Conservation (phyloP, 2,797 vertebrate species). For the Microctenopoma steveboyesi region DNA sequence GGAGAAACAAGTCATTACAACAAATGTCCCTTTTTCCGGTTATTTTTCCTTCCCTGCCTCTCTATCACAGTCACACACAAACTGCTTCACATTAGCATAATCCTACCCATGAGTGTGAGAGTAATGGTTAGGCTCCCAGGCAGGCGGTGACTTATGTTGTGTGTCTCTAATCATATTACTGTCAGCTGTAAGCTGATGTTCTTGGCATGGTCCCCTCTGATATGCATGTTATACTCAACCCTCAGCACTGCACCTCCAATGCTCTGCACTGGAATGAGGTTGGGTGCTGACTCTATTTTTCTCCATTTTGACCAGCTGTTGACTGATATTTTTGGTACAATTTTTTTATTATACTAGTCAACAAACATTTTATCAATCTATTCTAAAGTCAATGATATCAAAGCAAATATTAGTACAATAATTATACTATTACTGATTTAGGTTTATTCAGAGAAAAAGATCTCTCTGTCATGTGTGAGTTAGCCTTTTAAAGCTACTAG, state of each 20-base stretch:
- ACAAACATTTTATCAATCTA: not conserved
- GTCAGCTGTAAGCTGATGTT: slow-evolving; percentile 70
- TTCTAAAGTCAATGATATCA: not conserved
- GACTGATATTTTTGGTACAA: not conserved
- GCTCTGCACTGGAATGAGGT: slow-evolving; percentile 15
- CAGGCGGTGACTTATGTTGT: slow-evolving; percentile 67
- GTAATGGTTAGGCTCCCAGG: slow-evolving; percentile 68
- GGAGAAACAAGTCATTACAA: slow-evolving; percentile 27
- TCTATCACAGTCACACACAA: slow-evolving; percentile 31
- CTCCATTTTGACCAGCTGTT: not conserved
- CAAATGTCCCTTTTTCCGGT: slow-evolving; percentile 6
- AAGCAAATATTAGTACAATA: not conserved
- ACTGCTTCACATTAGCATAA: slow-evolving; percentile 68
- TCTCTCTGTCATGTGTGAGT: not conserved
- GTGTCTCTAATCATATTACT: slow-evolving; percentile 77
- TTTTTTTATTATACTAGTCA: not conserved
- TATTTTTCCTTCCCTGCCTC: slow-evolving; percentile 25
- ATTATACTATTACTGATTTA: not conserved
- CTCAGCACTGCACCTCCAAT: slow-evolving; percentile 7
- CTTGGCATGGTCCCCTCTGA: slow-evolving; percentile 62
- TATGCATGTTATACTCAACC: slow-evolving; percentile 50
- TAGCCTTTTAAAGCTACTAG: no score
- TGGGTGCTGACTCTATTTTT: not conserved
- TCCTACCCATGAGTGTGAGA: slow-evolving; percentile 65
- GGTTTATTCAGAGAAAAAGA: not conserved